These are phyloP conservation scores for Leptosomus discolor DNA, from an alignment of 2,113 vertebrate species.

Conservation along the genomic window DNA sequence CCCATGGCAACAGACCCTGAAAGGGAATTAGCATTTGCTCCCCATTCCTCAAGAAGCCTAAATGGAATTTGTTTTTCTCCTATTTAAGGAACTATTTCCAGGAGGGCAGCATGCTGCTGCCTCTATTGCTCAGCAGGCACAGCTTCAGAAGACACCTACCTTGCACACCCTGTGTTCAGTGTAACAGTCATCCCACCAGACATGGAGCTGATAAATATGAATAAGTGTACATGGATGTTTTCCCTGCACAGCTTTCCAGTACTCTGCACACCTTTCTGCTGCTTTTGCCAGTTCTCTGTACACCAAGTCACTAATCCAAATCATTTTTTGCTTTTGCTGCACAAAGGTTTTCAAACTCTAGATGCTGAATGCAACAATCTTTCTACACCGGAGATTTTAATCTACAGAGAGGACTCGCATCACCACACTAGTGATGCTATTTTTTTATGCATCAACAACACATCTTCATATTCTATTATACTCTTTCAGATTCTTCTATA, in stretches of 20 bases:
- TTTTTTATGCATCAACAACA: background rate
- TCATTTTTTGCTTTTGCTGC: background rate
- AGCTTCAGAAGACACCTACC: background rate
- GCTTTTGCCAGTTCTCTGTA: background rate
- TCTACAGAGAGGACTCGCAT: background rate
- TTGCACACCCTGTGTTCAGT: background rate
- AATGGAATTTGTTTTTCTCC: constrained; percentile 15
- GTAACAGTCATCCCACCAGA: background rate
- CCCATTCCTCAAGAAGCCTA: constrained; percentile 29
- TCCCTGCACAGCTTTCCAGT: background rate
- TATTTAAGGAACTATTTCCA: background rate
- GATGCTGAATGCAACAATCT: background rate
- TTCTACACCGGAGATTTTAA: background rate
- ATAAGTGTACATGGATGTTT: accelerated
- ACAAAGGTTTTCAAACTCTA: background rate
- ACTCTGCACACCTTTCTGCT: background rate
- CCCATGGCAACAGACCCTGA: constrained; percentile 62
- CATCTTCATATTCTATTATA: background rate
- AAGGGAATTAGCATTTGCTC: constrained; percentile 64
- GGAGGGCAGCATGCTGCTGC: background rate
- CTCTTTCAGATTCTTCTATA: background rate
- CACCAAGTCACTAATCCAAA: background rate
- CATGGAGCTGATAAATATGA: accelerated
- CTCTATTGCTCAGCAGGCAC: background rate
- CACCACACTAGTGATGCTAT: background rate